These are phyloP conservation scores for Anoplolepis gracilipes DNA, from an alignment of 1,140 invertebrate species.

Conservation along the genomic window DNA sequence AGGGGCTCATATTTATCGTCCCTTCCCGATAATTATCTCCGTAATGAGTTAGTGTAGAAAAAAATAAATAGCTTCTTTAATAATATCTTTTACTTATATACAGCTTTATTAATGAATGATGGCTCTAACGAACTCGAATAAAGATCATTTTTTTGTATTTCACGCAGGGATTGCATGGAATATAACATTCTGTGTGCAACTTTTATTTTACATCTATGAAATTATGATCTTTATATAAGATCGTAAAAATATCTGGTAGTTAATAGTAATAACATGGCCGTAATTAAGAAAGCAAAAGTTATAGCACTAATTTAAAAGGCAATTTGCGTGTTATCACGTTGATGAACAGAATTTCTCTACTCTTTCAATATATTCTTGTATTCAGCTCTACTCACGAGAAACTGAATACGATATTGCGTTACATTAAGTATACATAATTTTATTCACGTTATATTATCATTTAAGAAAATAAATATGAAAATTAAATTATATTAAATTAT, in stretches of 20 bases:
- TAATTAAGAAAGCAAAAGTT: conserved; percentile 1
- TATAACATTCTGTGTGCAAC: not conserved
- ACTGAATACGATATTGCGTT: not conserved
- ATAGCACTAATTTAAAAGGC: conserved; percentile 10
- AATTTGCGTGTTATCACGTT: conserved; percentile 11
- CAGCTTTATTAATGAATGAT: not conserved
- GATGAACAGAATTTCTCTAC: conserved; percentile 6
- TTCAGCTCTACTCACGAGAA: not conserved
- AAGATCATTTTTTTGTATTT: not conserved
- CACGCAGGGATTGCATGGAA: not conserved
- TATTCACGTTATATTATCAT: no score
- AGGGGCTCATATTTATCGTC: conserved; percentile 20
- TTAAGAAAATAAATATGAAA: not conserved
- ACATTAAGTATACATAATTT: no score
- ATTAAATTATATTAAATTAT: not conserved
- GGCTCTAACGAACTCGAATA: not conserved
- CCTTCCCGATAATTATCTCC: conserved; percentile 6
- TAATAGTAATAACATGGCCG: not conserved
- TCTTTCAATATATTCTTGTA: not conserved
- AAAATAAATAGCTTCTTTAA: not conserved
- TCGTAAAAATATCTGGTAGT: not conserved
- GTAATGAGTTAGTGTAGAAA: not conserved
- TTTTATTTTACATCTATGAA: not conserved
- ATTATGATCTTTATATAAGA: not conserved
- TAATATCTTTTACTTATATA: not conserved